Evolutionary conservation across 2,797 vertebrate genomes (phyloP).

Genomic region (Gymnothorax javanicus): DNA sequence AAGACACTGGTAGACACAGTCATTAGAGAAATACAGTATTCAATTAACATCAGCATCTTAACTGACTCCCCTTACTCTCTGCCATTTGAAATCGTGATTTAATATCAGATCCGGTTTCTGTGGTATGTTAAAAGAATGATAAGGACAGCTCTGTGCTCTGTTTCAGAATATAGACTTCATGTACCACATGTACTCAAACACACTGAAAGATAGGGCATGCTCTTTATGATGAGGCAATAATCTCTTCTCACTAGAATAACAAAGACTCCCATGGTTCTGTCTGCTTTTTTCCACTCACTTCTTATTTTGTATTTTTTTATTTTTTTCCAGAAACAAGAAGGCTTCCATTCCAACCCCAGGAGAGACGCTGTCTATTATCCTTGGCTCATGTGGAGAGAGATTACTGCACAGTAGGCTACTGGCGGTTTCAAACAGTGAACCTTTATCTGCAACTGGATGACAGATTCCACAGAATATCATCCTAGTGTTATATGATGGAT

Average conservation of each 20-base stretch:
- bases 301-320: neutral
- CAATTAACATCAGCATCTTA: neutral
- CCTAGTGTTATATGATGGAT: neutral
- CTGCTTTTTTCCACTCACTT: neutral
- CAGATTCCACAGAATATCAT: neutral
- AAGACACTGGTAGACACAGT: neutral
- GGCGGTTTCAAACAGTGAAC: neutral
- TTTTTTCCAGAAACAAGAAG: neutral
- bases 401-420: neutral
- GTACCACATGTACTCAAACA: neutral
- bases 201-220: neutral
- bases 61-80: neutral
- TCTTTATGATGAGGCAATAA: neutral
- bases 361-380: slow-evolving; percentile 11
- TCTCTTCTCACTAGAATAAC: neutral
- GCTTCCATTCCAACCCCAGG: neutral
- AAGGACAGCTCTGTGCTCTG: neutral
- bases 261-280: neutral
- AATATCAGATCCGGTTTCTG: neutral
- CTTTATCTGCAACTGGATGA: neutral
- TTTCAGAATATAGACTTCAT: neutral
- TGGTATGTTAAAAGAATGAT: neutral
- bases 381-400: slow-evolving; percentile 8
- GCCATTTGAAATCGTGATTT: neutral
- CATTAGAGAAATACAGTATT: neutral